These are phyloP conservation scores for Pachyseris speciosa DNA, from an alignment of 64 coral and sea anemone species.

Conservation along the genomic window DNA sequence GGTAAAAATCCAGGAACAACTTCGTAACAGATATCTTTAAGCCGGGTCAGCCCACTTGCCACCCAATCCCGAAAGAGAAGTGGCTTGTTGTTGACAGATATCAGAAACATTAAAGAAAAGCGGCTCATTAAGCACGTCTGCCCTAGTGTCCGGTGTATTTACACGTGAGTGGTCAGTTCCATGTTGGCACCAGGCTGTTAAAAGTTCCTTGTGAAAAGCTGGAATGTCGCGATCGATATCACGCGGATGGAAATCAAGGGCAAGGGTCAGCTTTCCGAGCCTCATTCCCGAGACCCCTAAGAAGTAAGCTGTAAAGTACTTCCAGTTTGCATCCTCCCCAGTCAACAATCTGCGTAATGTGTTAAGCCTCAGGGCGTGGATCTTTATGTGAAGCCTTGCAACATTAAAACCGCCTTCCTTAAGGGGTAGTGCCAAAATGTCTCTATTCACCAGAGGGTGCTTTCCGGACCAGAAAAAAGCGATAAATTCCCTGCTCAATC, in stretches of 20 bases:
- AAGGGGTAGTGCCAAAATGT: not conserved
- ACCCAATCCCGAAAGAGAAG: no score
- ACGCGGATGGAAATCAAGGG: not conserved
- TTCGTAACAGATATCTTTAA: no score
- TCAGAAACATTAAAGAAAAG: no score
- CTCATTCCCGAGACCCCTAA: not conserved
- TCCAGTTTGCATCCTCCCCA: conserved; percentile 23
- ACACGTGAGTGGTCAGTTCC: no score
- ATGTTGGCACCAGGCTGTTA: no score
- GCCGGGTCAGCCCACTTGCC: no score
- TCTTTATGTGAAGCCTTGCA: not conserved
- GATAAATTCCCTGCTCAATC: not conserved
- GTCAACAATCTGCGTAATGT: not conserved
- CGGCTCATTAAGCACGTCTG: no score
- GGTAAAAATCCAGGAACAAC: not conserved
- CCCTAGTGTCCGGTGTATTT: no score
- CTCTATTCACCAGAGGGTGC: not conserved
- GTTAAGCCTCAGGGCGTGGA: not conserved
- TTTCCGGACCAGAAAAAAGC: conserved; percentile 28
- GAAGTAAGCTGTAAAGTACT: not conserved
- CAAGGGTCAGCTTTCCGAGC: not conserved
- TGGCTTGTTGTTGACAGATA: no score
- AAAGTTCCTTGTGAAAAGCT: no score
- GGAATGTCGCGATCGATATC: not conserved
- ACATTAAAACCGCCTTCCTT: conserved; percentile 31